phyloP scores from a whole-genome alignment of 2,113 vertebrate species.

The Addax nasomaculatus region DNA sequence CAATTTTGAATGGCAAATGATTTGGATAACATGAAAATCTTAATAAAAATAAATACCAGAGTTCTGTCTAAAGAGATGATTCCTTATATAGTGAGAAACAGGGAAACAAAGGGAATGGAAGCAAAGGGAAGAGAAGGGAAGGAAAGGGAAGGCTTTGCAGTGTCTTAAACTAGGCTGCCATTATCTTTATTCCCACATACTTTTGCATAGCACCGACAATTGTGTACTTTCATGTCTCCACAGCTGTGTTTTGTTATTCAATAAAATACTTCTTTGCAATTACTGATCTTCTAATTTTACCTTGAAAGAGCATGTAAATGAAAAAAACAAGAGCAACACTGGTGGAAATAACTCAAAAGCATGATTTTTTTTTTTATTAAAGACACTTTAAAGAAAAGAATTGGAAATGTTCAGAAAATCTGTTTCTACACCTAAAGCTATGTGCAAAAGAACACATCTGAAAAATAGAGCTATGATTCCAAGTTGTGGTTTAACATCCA shows the following conservation, averaged over 20 bases:
- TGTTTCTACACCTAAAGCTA: not conserved
- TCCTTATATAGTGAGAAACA: not conserved
- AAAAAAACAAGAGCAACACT: not conserved
- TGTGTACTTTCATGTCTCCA: not conserved
- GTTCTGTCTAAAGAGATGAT: not conserved
- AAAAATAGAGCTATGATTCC: not conserved
- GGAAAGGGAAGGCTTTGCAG: not conserved
- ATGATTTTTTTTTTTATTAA: not conserved
- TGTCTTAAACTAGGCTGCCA: not conserved
- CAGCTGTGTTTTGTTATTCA: not conserved
- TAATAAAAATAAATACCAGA: not conserved
- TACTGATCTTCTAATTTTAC: not conserved
- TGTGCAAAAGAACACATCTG: not conserved
- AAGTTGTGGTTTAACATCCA: slow-evolving; percentile 32
- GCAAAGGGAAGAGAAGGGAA: not conserved
- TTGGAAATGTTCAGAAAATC: not conserved
- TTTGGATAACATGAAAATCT: slow-evolving; percentile 15
- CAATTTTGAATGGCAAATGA: slow-evolving; percentile 24
- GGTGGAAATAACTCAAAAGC: not conserved
- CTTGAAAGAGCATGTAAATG: not conserved
- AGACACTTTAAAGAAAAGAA: not conserved
- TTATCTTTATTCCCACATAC: not conserved
- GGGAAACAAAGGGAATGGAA: not conserved
- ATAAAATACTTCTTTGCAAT: not conserved
- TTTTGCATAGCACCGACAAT: not conserved